phyloP scores from a whole-genome alignment of 2,113 vertebrate genomes.

The Sminthopsis crassicaudata region DNA sequence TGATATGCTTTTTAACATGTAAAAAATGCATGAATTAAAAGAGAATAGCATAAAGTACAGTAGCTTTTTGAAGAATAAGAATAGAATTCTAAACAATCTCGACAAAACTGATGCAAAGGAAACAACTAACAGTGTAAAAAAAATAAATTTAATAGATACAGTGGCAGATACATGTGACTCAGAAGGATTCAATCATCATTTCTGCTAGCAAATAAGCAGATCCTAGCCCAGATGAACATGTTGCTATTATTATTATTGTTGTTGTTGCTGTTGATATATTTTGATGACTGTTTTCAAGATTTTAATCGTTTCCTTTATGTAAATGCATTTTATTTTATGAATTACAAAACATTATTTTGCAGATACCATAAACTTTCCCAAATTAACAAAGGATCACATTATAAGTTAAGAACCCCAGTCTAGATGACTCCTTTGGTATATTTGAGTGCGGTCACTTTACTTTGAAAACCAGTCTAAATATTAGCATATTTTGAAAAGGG shows the following conservation, averaged over 20 bases:
- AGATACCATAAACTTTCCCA: background rate
- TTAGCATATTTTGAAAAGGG: constrained; percentile 32
- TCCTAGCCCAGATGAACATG: background rate
- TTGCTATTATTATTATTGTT: background rate
- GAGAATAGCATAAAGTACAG: background rate
- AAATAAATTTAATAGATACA: background rate
- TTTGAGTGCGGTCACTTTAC: background rate
- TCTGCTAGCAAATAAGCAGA: background rate
- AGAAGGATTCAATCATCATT: background rate
- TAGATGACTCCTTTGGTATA: background rate
- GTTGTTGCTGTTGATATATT: background rate
- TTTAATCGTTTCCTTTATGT: background rate
- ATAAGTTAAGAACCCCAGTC: background rate
- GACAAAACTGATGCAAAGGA: background rate
- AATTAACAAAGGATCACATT: background rate
- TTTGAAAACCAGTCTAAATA: constrained; percentile 3
- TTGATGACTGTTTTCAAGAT: background rate
- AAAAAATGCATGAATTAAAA: background rate
- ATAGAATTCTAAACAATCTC: background rate
- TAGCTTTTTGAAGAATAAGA: background rate
- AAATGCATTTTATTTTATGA: background rate
- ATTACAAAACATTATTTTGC: background rate
- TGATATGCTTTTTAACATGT: background rate
- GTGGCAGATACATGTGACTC: background rate
- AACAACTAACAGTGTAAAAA: background rate